phyloP scores from a whole-genome alignment of 1,140 invertebrate species.

The Apis dorsata region DNA sequence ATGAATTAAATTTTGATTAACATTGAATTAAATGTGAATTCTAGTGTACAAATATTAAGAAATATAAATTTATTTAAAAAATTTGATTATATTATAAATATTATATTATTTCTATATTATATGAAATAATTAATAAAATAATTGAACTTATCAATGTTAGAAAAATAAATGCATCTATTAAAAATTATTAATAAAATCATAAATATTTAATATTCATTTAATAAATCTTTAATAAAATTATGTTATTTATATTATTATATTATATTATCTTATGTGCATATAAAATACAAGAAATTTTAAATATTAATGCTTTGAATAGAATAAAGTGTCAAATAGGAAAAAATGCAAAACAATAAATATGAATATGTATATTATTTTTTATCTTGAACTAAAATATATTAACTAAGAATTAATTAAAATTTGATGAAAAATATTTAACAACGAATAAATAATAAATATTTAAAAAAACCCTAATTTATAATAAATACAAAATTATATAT shows the following conservation, averaged over 20 bases:
- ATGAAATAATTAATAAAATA: not conserved
- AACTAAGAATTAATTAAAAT: not conserved
- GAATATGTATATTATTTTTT: not conserved
- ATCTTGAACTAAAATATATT: not conserved
- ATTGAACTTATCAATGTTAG: not conserved
- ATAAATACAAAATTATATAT: not conserved
- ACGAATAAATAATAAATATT: conserved; percentile 14
- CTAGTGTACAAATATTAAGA: conserved; percentile 5
- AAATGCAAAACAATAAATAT: not conserved
- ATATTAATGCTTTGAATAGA: not conserved
- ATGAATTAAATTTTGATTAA: not conserved
- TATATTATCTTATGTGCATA: not conserved
- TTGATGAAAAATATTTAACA: conserved; percentile 7
- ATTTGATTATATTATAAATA: not conserved
- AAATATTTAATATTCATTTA: not conserved
- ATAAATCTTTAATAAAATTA: not conserved
- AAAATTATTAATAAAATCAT: not conserved
- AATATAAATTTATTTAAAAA: conserved; percentile 3
- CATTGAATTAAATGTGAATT: no score
- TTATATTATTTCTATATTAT: not conserved
- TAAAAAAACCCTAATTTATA: conserved; percentile 1
- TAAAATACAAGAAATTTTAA: not conserved
- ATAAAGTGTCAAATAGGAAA: not conserved
- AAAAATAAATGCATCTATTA: not conserved
- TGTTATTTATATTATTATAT: not conserved